These are phyloP conservation scores for Neocloeon triangulifer DNA, from an alignment of 1,140 invertebrate species.

Conservation along the genomic window DNA sequence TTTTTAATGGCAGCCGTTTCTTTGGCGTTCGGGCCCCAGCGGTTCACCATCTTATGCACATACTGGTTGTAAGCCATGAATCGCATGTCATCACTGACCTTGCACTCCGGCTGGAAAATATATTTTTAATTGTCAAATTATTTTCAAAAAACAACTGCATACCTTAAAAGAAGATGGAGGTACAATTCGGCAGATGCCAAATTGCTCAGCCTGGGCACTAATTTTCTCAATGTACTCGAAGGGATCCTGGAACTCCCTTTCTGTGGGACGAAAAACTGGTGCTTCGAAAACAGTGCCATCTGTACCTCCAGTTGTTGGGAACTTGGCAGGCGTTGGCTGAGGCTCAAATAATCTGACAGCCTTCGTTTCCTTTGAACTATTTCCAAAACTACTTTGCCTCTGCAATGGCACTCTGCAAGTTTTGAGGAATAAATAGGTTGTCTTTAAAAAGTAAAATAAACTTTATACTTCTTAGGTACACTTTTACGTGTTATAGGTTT, in stretches of 20 bases:
- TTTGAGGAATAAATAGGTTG: no score
- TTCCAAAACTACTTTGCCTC: conserved; percentile 1
- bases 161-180: conserved; percentile 69
- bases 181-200: conserved; percentile 71
- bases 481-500: no score
- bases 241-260: conserved; percentile 75
- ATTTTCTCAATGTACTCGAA: conserved; percentile 76
- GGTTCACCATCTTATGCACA: conserved; percentile 64
- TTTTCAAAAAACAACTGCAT: conserved; percentile 8
- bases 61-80: conserved; percentile 85
- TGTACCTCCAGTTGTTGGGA: conserved; percentile 17
- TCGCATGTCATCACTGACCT: conserved; percentile 59
- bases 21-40: conserved; percentile 75
- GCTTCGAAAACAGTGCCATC: conserved; percentile 52
- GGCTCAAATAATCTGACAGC: conserved; percentile 11
- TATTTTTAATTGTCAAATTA: conserved; percentile 7
- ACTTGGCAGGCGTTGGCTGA: conserved; percentile 22
- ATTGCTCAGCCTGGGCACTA: conserved; percentile 48
- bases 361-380: conserved; percentile 1
- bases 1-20: conserved; percentile 71
- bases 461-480: no score
- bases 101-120: conserved; percentile 47
- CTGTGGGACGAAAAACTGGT: conserved; percentile 57
- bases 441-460: no score
- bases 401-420: conserved; percentile 5